phyloP scores from a whole-genome alignment of 2,888 invertebrate genomes.

The Mellilla xanthometata region DNA sequence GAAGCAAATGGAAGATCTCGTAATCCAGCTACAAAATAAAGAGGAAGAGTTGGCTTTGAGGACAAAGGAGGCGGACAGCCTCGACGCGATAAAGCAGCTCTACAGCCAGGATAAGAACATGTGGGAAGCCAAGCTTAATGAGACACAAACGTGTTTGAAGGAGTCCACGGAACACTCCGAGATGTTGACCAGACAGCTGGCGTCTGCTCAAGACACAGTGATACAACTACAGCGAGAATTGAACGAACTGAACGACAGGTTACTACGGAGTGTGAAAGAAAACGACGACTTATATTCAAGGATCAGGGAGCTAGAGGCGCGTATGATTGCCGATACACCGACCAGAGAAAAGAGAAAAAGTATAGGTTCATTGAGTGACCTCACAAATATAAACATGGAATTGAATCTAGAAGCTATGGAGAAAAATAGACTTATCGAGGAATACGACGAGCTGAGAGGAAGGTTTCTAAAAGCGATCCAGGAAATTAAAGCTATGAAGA shows the following conservation, averaged over 20 bases:
- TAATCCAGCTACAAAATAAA: conserved; percentile 88
- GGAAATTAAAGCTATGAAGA: conserved; percentile 92
- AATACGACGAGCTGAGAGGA: conserved; percentile 88
- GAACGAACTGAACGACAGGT: conserved; percentile 84
- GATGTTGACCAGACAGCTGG: conserved; percentile 85
- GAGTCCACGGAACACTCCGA: conserved; percentile 86
- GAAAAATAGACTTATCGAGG: conserved; percentile 90
- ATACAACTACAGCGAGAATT: conserved; percentile 86
- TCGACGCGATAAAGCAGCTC: conserved; percentile 83
- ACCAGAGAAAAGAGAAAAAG: conserved; percentile 84
- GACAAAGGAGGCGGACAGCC: conserved; percentile 87
- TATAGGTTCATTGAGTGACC: conserved; percentile 90
- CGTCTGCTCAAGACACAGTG: conserved; percentile 85
- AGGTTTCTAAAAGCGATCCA: conserved; percentile 92
- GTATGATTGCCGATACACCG: conserved; percentile 72
- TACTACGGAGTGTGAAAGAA: conserved; percentile 88
- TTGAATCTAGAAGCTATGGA: conserved; percentile 88
- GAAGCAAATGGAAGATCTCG: conserved; percentile 89
- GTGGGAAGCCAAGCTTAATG: conserved; percentile 85
- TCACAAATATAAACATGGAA: conserved; percentile 90
- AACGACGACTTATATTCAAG: conserved; percentile 88
- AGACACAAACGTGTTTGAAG: conserved; percentile 86
- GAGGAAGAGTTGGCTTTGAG: conserved; percentile 88
- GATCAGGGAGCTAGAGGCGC: conserved; percentile 88
- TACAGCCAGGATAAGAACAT: conserved; percentile 85